These are phyloP conservation scores for Odocoileus virginianus DNA, from an alignment of 2,113 vertebrate genomes.

Conservation along the genomic window DNA sequence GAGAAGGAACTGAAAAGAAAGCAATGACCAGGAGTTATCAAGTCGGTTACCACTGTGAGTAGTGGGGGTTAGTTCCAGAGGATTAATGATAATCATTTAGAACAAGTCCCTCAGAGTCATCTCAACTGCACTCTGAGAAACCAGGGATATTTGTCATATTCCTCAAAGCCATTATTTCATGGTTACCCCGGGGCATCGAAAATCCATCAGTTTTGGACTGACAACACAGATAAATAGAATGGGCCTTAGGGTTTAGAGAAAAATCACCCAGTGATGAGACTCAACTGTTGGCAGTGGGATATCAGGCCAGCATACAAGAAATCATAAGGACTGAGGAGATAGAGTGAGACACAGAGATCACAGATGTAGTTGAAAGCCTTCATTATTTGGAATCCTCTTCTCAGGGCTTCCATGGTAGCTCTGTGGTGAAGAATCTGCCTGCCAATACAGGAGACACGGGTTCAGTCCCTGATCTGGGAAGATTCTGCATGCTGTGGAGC, in stretches of 20 bases:
- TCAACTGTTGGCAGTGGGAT: neutral
- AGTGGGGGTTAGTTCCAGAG: neutral
- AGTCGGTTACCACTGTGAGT: neutral
- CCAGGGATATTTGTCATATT: neutral
- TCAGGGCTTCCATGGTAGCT: neutral
- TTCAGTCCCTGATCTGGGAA: neutral
- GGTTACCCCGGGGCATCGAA: neutral
- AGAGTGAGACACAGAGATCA: neutral
- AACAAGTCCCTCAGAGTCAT: neutral
- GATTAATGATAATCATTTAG: neutral
- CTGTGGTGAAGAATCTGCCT: neutral
- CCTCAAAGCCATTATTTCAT: neutral
- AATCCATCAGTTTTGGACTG: neutral
- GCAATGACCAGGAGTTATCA: neutral
- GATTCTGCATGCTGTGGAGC: neutral
- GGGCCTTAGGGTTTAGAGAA: neutral
- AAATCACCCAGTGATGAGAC: neutral
- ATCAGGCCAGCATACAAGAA: neutral
- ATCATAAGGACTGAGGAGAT: neutral
- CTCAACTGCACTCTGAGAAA: neutral
- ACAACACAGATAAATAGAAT: neutral
- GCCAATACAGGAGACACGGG: neutral
- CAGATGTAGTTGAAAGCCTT: neutral
- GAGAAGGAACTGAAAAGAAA: neutral
- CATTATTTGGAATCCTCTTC: neutral